Conservation (phyloP, 2,113 vertebrate species). For the Camelus bactrianus region DNA sequence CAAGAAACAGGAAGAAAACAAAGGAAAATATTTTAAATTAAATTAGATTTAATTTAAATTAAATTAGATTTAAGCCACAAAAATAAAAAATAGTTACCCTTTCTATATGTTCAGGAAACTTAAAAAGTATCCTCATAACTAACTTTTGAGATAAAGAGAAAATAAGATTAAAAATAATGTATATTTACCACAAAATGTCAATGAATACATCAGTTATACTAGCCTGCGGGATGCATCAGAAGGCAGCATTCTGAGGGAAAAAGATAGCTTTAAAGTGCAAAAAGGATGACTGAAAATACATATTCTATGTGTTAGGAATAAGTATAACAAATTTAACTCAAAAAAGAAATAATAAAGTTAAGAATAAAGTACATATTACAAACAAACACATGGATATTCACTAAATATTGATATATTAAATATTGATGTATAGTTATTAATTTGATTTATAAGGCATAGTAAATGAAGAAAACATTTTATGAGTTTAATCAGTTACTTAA, state of each 20-base stretch:
- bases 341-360: not conserved
- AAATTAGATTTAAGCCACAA: not conserved
- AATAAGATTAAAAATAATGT: slow-evolving; percentile 23
- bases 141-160: not conserved
- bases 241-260: not conserved
- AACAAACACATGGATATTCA: not conserved
- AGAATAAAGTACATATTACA: not conserved
- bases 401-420: not conserved
- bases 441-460: not conserved
- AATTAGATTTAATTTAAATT: slow-evolving; percentile 43
- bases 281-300: not conserved
- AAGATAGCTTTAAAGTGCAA: not conserved
- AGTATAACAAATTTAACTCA: not conserved
- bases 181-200: not conserved
- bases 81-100: not conserved
- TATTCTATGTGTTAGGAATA: not conserved
- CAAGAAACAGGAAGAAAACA: not conserved
- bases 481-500: not conserved
- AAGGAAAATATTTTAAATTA: not conserved
- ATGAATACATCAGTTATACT: not conserved
- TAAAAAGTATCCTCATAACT: not conserved
- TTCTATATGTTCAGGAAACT: not conserved
- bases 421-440: not conserved
- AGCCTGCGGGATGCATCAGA: not conserved
- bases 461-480: not conserved